Conservation (phyloP, 2,797 vertebrate species). For the Cyprinodon diabolis region DNA sequence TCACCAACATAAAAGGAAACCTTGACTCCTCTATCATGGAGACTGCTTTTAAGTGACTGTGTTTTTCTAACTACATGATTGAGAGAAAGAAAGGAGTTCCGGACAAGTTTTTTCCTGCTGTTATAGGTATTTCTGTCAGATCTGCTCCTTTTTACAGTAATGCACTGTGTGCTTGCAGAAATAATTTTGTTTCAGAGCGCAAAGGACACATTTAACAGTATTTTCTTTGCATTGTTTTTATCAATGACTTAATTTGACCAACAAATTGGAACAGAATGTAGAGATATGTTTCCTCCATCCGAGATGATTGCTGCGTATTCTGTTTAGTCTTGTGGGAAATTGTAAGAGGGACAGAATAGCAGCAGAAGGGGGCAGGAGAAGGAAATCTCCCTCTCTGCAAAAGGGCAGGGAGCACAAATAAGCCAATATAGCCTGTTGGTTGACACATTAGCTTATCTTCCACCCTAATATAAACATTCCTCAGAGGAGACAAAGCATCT, state of each 20-base stretch:
- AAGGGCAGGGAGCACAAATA: slow-evolving; percentile 51
- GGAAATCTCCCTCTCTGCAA: slow-evolving; percentile 40
- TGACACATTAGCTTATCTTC: slow-evolving; percentile 52
- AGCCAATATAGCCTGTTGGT: slow-evolving; percentile 37
- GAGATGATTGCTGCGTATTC: slow-evolving; percentile 53
- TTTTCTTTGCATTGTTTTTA: slow-evolving; percentile 29
- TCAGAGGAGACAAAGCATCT: slow-evolving; percentile 57
- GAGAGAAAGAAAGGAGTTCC: slow-evolving; percentile 39
- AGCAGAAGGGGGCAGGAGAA: slow-evolving; percentile 23
- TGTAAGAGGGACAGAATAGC: slow-evolving; percentile 47
- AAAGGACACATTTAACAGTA: slow-evolving; percentile 55
- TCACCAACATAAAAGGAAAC: slow-evolving; percentile 27
- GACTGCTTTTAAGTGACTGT: slow-evolving; percentile 23
- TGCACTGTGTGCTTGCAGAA: slow-evolving; percentile 58
- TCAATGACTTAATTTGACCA: slow-evolving; percentile 65
- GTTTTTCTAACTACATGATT: slow-evolving; percentile 37
- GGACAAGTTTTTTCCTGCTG: slow-evolving; percentile 46
- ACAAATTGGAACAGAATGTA: slow-evolving; percentile 48
- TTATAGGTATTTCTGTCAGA: slow-evolving; percentile 62
- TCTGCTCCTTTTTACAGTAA: slow-evolving; percentile 49
- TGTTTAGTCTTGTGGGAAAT: slow-evolving; percentile 49
- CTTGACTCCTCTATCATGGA: slow-evolving; percentile 39
- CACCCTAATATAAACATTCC: slow-evolving; percentile 42
- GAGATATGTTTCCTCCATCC: slow-evolving; percentile 45
- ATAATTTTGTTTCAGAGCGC: slow-evolving; percentile 58